Evolutionary conservation across 2,113 vertebrate genomes (phyloP).

Genomic region (Naja naja): DNA sequence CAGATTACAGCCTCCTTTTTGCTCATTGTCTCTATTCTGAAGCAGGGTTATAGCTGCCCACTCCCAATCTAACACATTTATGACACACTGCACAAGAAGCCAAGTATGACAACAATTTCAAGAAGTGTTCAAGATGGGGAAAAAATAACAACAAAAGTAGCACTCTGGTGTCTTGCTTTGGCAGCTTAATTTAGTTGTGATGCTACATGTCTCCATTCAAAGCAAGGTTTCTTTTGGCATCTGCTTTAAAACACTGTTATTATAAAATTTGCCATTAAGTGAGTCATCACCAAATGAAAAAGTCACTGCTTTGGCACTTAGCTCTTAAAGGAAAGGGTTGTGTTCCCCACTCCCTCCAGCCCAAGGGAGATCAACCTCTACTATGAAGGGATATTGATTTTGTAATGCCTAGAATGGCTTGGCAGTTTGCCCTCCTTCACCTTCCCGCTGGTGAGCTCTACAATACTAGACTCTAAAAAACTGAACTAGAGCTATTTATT

Average conservation of each 20-base stretch:
- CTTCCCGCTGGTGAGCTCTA: slow-evolving; percentile 15
- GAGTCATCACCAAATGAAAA: slow-evolving; percentile 19
- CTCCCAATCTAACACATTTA: background rate
- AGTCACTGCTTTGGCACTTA: slow-evolving; percentile 16
- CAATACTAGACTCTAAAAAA: slow-evolving; percentile 19
- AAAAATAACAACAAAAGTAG: background rate
- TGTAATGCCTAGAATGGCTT: slow-evolving; percentile 19
- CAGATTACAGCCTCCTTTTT: slow-evolving; percentile 21
- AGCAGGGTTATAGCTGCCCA: background rate
- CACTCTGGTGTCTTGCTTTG: background rate
- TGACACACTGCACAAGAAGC: slow-evolving; percentile 15
- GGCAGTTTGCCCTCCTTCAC: slow-evolving; percentile 23
- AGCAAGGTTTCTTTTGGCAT: background rate
- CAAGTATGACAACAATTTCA: background rate
- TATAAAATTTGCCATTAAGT: slow-evolving; percentile 21
- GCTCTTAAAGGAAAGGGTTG: background rate
- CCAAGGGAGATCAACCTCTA: slow-evolving; percentile 4
- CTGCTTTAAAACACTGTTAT: background rate
- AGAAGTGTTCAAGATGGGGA: background rate
- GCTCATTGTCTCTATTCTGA: background rate
- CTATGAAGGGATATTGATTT: background rate
- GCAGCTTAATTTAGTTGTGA: accelerated
- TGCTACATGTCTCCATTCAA: background rate
- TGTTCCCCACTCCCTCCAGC: background rate
- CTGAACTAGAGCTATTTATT: slow-evolving; percentile 12